Base-by-base conservation (phyloP, 2,113 vertebrate species). In the Dermatemys mawii region DNA sequence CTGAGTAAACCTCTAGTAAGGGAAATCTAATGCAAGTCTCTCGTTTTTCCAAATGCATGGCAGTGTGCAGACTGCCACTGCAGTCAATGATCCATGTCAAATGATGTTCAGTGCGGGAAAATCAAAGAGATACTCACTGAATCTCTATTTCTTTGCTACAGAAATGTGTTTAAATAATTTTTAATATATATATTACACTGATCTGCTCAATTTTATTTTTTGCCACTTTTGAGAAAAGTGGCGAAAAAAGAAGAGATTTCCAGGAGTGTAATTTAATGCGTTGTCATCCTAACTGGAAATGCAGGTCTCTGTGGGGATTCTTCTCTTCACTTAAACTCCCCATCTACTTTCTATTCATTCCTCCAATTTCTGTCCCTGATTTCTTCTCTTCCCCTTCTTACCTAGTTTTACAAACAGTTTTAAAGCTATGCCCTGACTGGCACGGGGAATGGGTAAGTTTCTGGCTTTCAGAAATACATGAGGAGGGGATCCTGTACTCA, bases 241-340 rank as follows among this genome's bases (percentile, higher is more conserved):
- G 21, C 5, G 11, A 79, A 38, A 29, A 83, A 11, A 29, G 49
- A 41, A 89, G 89, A 75, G 53, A 38, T 92, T 92, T 86, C 0
- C 0, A 48, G 44, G 35, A 48, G 76, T 63, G 38, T 19, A 50
- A 81, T 85, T 88, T 67, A 83, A 48, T 89, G 27, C 3, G 38
- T 24, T 46, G 11, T 76, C 13, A 11, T 32, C 38, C 90, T 79
- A 89, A 73, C 80, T 80, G 84, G 55, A 27, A 89, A 86, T 87
- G 57, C 80, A 91, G 63, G 4, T 35, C 87, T 83, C 75, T n/a
- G 21, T 22, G 10, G 82, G n/a, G 76, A 29, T 80, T 81, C 86
- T 92, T 70, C 26, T 73, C 24, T 75, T 81, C 55, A 70, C 11
- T 29, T 83, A 24, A 17, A 0, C 2, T 27, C 41, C 41, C 41